These are phyloP conservation scores for Zophobas morio DNA, from an alignment of 1,140 invertebrate genomes.

Conservation along the genomic window DNA sequence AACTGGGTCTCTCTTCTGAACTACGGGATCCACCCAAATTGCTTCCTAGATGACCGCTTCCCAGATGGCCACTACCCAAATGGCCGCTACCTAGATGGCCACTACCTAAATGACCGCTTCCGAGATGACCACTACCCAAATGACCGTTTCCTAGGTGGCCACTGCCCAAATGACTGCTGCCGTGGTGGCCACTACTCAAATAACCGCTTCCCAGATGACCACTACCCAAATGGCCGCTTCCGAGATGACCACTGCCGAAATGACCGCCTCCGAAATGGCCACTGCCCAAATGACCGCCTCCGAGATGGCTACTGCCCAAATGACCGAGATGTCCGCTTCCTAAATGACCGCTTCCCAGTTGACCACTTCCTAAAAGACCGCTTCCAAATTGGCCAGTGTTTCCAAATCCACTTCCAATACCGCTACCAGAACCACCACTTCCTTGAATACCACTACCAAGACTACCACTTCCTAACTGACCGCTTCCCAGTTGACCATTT, in stretches of 20 bases:
- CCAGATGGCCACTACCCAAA: background rate
- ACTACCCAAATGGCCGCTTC: slow-evolving; percentile 1
- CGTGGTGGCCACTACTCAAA: background rate
- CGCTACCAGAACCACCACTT: background rate
- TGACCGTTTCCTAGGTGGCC: background rate
- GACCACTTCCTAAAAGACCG: background rate
- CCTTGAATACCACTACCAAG: background rate
- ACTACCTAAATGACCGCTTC: background rate
- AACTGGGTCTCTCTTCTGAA: too few relatives aligned
- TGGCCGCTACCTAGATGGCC: background rate
- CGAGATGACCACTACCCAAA: background rate
- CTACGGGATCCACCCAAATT: too few relatives aligned
- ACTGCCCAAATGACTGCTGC: background rate
- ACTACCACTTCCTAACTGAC: background rate
- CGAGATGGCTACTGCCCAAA: background rate
- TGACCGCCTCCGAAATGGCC: background rate
- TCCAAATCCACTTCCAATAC: too few relatives aligned
- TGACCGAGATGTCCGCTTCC: background rate
- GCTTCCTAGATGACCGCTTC: background rate
- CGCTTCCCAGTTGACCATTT: background rate
- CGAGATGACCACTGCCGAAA: background rate
- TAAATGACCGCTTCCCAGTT: background rate
- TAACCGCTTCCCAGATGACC: background rate
- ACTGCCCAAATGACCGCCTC: background rate
- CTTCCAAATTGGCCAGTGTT: too few relatives aligned